These are phyloP conservation scores for Carassius gibelio DNA, from an alignment of 2,113 vertebrate genomes.

Conservation along the genomic window DNA sequence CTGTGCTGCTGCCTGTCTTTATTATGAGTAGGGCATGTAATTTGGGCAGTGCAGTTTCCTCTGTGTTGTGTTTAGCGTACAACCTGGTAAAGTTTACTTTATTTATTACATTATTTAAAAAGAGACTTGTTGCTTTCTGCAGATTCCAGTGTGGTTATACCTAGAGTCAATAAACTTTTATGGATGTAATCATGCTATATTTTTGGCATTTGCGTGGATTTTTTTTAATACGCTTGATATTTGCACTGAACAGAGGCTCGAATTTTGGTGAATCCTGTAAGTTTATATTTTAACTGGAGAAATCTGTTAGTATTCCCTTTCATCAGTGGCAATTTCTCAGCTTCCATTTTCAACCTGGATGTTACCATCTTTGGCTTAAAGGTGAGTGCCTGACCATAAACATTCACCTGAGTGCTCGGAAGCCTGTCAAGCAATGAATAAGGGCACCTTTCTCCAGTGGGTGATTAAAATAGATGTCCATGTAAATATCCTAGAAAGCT, in stretches of 20 bases:
- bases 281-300: not conserved
- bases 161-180: constrained; percentile 78
- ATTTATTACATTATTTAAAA: constrained; percentile 65
- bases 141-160: constrained; percentile 72
- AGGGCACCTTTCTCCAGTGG: not conserved
- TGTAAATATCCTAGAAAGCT: constrained; percentile 4
- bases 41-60: constrained; percentile 69
- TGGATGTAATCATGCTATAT: constrained; percentile 68
- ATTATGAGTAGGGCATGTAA: constrained; percentile 49
- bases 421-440: not conserved
- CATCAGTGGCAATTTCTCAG: not conserved
- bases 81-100: constrained; percentile 64
- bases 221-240: not conserved
- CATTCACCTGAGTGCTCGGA: not conserved
- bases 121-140: constrained; percentile 50
- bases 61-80: constrained; percentile 70
- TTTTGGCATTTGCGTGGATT: not conserved
- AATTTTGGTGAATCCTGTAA: not conserved
- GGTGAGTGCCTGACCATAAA: not conserved
- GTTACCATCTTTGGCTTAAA: not conserved
- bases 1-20: constrained; percentile 36
- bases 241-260: not conserved
- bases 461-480: not conserved
- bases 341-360: not conserved
- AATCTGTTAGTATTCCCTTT: not conserved